A percentile compares a stretch with the other conserved stretches of the same genome.
Evolutionary conservation across 2,888 invertebrate species (phyloP).

Genomic region (Ypsolopha sequella): DNA sequence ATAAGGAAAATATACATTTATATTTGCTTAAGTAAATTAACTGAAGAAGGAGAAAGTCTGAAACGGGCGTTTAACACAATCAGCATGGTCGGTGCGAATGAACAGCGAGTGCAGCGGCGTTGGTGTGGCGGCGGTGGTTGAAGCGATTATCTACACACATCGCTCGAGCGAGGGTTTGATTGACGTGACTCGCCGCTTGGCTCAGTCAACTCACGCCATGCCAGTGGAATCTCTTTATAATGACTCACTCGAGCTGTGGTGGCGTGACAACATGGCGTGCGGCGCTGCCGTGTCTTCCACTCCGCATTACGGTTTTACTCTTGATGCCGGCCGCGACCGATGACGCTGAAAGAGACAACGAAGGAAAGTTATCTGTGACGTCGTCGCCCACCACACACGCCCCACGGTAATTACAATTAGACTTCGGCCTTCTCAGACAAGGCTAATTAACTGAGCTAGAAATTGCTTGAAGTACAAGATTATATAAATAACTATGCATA

Average conservation of each 20-base stretch:
- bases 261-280: conserved; percentile 10
- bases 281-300: conserved; percentile 13
- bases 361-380: conserved; percentile 30
- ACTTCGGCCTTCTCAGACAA: neutral
- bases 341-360: conserved; percentile 33
- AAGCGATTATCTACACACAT: neutral
- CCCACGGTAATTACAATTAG: neutral
- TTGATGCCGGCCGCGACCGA: conserved; percentile 18
- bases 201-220: neutral
- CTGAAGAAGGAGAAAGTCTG: conserved; percentile 28
- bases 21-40: too few species aligned
- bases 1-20: too few species aligned
- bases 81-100: conserved; percentile 29
- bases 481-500: too few species aligned
- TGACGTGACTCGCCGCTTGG: conserved; percentile 1
- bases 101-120: conserved; percentile 10
- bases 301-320: conserved; percentile 26
- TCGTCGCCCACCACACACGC: conserved; percentile 7
- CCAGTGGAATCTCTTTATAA: conserved; percentile 1
- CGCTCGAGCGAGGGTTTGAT: neutral
- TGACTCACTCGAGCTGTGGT: conserved; percentile 10
- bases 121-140: too few species aligned
- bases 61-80: conserved; percentile 20
- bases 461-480: too few species aligned
- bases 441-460: too few species aligned